phyloP scores from a whole-genome alignment of 2,888 invertebrate genomes.

The Dendrolimus houi region DNA sequence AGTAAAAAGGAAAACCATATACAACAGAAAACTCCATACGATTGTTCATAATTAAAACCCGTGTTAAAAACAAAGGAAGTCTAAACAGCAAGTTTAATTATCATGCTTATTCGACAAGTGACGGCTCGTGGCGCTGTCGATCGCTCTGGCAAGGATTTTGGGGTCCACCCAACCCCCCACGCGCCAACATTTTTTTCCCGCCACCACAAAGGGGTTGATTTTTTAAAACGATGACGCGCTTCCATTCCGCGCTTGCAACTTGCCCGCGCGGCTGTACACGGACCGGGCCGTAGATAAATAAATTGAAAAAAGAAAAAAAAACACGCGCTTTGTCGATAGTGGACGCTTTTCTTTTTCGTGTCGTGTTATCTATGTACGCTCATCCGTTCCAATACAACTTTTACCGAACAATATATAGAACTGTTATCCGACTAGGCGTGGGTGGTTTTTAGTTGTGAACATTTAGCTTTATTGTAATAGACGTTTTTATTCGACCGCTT shows the following conservation, averaged over 20 bases:
- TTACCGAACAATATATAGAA: slow-evolving; percentile 12
- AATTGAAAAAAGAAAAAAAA: slow-evolving; percentile 45
- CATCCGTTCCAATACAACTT: slow-evolving; percentile 43
- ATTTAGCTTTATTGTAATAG: slow-evolving; percentile 13
- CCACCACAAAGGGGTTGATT: slow-evolving; percentile 75
- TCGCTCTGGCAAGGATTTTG: slow-evolving; percentile 74
- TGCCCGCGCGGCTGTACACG: slow-evolving; percentile 73
- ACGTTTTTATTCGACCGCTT: slow-evolving; percentile 20
- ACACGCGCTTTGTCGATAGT: slow-evolving; percentile 68
- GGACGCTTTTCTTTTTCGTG: slow-evolving; percentile 52
- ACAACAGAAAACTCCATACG: slow-evolving; percentile 10
- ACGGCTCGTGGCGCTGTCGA: slow-evolving; percentile 68
- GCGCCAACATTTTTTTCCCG: slow-evolving; percentile 64
- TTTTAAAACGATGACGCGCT: slow-evolving; percentile 78
- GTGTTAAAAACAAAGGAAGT: slow-evolving; percentile 20
- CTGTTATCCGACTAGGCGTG: slow-evolving; percentile 16
- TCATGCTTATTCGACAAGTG: slow-evolving; percentile 74
- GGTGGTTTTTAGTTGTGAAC: slow-evolving; percentile 15
- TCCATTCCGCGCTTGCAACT: slow-evolving; percentile 77
- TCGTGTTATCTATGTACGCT: slow-evolving; percentile 16
- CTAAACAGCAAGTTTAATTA: slow-evolving; percentile 68
- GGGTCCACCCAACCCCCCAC: slow-evolving; percentile 58
- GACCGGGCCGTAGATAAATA: slow-evolving; percentile 59
- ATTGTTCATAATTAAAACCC: slow-evolving; percentile 5
- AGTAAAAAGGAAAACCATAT: slow-evolving; percentile 6